Evolutionary conservation across 1,140 invertebrate genomes (phyloP).

Genomic region (Amphibalanus amphitrite): DNA sequence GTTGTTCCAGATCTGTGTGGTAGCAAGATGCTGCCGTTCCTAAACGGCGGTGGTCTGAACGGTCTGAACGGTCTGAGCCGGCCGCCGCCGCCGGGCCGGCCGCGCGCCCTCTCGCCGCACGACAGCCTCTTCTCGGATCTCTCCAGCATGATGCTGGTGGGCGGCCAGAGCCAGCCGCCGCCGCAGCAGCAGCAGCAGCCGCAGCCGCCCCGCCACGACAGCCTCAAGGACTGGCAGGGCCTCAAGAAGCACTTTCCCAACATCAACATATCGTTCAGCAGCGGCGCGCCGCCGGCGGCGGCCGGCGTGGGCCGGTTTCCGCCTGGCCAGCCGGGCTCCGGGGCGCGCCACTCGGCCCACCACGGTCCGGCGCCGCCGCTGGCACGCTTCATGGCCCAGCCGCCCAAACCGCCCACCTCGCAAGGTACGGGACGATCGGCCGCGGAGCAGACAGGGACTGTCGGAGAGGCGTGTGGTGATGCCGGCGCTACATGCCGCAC

Average conservation of each 20-base stretch:
- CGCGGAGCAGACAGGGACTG: too few species aligned
- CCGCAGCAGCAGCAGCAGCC: too few species aligned
- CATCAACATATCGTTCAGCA: background rate
- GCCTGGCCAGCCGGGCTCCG: background rate
- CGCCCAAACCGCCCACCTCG: background rate
- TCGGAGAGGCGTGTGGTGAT: too few species aligned
- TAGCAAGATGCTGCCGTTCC: background rate
- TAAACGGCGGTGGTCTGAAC: background rate
- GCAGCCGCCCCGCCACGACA: background rate
- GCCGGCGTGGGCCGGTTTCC: background rate
- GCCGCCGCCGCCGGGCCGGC: too few species aligned
- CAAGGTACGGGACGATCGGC: too few species aligned
- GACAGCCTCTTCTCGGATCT: background rate
- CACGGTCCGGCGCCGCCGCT: background rate
- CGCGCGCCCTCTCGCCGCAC: background rate
- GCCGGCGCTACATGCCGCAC: too few species aligned
- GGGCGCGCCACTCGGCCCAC: background rate
- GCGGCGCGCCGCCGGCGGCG: too few species aligned
- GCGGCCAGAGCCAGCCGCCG: background rate
- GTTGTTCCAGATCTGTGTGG: background rate
- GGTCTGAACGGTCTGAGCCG: background rate
- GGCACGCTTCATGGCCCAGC: constrained; percentile 1
- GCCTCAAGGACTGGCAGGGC: background rate
- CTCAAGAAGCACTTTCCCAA: background rate
- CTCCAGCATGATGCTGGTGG: background rate